Conservation (phyloP, 2,888 invertebrate genomes). For the Cephus rjabovi region DNA sequence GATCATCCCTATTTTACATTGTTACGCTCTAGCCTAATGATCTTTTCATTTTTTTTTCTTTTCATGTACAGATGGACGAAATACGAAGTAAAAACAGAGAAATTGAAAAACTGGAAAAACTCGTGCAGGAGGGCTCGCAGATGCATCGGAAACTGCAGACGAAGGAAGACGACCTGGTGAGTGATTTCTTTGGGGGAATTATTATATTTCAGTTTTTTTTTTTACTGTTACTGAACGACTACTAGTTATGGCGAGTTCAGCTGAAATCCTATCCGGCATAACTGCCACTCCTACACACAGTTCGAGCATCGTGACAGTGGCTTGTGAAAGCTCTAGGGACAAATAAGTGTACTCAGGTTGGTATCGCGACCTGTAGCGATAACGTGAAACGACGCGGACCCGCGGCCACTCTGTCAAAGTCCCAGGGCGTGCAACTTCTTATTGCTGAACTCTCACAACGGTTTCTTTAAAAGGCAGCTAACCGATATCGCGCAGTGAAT, state of each 20-base stretch:
- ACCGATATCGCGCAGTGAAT: conserved; percentile 20
- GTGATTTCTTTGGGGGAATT: conserved; percentile 19
- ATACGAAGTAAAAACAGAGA: conserved; percentile 50
- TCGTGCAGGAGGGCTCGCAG: conserved; percentile 32
- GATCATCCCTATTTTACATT: not conserved
- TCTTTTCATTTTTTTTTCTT: not conserved
- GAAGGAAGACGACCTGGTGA: conserved; percentile 45
- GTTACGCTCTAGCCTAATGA: not conserved
- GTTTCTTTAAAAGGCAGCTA: conserved; percentile 24
- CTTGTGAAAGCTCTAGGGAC: conserved; percentile 18
- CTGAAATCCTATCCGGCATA: not conserved
- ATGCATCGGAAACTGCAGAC: conserved; percentile 39
- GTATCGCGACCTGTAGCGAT: conserved; percentile 8
- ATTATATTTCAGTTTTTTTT: conserved; percentile 1
- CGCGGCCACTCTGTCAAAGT: conserved; percentile 11
- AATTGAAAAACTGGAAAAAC: conserved; percentile 52
- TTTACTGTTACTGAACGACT: not conserved
- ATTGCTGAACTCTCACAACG: conserved; percentile 12
- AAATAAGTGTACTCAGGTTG: conserved; percentile 13
- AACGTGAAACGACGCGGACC: conserved; percentile 6
- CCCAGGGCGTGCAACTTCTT: conserved; percentile 5
- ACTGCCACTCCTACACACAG: conserved; percentile 1
- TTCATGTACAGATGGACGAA: conserved; percentile 47
- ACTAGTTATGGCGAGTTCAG: not conserved
- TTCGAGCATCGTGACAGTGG: conserved; percentile 1